These are phyloP conservation scores for Macroteleia sp. DNA, from an alignment of 2,888 invertebrate species.

Conservation along the genomic window DNA sequence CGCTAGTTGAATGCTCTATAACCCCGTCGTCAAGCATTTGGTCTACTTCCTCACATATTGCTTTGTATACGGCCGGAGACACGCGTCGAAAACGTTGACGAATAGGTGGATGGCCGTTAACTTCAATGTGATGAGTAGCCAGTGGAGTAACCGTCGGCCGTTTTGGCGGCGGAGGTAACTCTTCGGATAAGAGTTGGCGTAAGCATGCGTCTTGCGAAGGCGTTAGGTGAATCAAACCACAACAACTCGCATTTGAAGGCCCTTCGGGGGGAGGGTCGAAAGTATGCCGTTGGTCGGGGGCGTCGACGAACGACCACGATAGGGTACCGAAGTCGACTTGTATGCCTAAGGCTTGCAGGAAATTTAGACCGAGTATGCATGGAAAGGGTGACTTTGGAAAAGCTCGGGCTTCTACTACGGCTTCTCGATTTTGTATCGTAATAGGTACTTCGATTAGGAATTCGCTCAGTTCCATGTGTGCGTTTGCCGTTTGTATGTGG, in stretches of 20 bases:
- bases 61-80: background rate
- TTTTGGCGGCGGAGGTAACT: background rate
- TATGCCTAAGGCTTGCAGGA: background rate
- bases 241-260: no score
- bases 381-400: background rate
- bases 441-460: background rate
- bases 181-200: no score
- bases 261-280: no score
- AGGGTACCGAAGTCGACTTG: background rate
- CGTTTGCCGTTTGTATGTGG: background rate
- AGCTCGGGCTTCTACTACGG: background rate
- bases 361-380: background rate
- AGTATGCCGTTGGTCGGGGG: background rate
- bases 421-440: background rate
- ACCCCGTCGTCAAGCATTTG: background rate
- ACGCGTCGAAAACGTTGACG: background rate
- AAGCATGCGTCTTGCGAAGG: no score
- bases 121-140: background rate
- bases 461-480: background rate
- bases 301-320: background rate
- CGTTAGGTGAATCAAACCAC: no score
- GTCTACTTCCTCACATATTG: background rate
- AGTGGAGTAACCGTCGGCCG: background rate
- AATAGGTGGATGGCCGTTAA: background rate
- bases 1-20: slow-evolving; percentile 11